Evolutionary conservation across 2,113 vertebrate species (phyloP).

Genomic region (Malurus elegans): DNA sequence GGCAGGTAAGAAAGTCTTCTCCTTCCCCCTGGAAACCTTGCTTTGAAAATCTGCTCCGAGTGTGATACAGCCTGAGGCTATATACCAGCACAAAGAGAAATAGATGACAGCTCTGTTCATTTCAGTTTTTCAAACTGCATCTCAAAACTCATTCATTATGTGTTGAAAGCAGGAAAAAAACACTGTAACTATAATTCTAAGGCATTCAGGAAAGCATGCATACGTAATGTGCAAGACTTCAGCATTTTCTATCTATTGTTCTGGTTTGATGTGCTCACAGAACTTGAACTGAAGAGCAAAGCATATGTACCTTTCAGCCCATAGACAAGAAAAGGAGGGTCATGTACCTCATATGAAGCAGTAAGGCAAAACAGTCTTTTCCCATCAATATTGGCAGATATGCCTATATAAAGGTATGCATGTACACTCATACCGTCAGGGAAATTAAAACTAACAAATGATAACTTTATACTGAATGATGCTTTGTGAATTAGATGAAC

Average conservation of each 20-base stretch:
- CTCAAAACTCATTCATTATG: not conserved
- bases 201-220: not conserved
- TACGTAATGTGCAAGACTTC: not conserved
- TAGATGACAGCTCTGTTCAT: not conserved
- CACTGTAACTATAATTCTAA: not conserved
- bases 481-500: not conserved
- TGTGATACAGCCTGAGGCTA: not conserved
- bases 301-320: not conserved
- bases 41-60: not conserved
- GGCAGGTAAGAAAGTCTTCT: not conserved
- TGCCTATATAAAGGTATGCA: too few species aligned
- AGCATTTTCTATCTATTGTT: not conserved
- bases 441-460: not conserved
- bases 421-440: not conserved
- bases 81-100: not conserved
- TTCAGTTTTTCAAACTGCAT: not conserved
- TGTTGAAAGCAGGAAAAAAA: not conserved
- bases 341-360: rapidly evolving
- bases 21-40: not conserved
- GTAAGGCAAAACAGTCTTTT: not conserved
- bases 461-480: not conserved
- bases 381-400: not conserved
- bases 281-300: not conserved
- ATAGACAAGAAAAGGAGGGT: not conserved
- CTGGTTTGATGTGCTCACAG: not conserved